Conservation (phyloP, 2,888 invertebrate species). For the Hirtodrosophila histrioides region DNA sequence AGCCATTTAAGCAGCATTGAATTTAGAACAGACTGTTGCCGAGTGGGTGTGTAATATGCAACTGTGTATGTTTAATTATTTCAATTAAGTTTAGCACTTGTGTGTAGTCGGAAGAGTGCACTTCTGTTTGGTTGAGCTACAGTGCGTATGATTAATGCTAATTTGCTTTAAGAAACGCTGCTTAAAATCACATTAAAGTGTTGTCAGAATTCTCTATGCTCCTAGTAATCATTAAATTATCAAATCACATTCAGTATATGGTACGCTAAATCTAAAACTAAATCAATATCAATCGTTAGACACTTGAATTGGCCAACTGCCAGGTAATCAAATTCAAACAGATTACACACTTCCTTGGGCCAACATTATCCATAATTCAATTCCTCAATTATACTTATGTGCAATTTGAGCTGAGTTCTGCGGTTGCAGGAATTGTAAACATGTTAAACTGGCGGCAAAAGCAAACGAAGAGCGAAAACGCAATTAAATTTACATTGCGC, state of each 20-base stretch:
- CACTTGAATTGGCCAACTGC: conserved; percentile 11
- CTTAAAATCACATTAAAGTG: too few relatives aligned
- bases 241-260: conserved; percentile 2
- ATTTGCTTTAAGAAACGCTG: neutral
- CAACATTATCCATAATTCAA: conserved; percentile 45
- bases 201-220: neutral
- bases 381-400: conserved; percentile 43
- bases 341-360: conserved; percentile 20
- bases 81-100: conserved; percentile 37
- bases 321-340: neutral
- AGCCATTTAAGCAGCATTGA: conserved; percentile 18
- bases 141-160: conserved; percentile 49
- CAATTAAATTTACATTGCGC: conserved; percentile 61
- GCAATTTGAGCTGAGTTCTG: conserved; percentile 39
- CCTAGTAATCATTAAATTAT: neutral
- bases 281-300: neutral
- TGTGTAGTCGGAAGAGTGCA: conserved; percentile 23
- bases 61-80: conserved; percentile 24
- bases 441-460: conserved; percentile 25
- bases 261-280: too few relatives aligned
- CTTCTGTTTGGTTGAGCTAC: conserved; percentile 16
- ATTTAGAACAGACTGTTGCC: conserved; percentile 12
- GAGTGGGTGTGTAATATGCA: conserved; percentile 11
- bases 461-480: conserved; percentile 33
- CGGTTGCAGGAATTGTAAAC: conserved; percentile 34